Base-by-base conservation (phyloP, 2,797 vertebrate species). In the Erethizon dorsatum region DNA sequence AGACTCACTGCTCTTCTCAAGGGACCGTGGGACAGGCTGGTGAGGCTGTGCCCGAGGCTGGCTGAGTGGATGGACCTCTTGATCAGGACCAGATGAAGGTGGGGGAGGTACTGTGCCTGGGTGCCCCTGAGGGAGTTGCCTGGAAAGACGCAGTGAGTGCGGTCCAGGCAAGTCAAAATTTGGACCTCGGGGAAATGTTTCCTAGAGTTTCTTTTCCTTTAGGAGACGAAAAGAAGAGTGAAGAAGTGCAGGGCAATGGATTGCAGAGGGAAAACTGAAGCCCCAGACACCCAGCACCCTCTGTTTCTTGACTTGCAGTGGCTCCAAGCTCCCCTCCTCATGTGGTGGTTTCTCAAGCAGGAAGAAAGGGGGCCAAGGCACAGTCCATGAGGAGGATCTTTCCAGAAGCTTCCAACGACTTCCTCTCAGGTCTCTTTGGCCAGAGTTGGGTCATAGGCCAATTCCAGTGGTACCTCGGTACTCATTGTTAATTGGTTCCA, bases 131-230 rank as follows among this genome's bases (percentile, higher is more conserved):
- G 37, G 41, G 90, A 73, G 9, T 4, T 67, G 91, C n/a, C 90
- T 57, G 41, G 28, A 91, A 90, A 56, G 33, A n/a, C 80, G 37
- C 41, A 28, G 10, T 13, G 41, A 45, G 41, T 28, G 73, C 15
- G 45, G 73, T 13, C 45, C 73, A 77, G 47, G 47, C 28, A 52
- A 33, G 47, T 15, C 50, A 33, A 52, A 54, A 11, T 8, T 8
- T 20, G 17, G 77, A 31, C 83, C 63, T 45, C 50, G 26, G 15
- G 50, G 45, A 65, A 86, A 63, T 20, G 54, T 93, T 86, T 78
- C 57, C 47, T 71, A 71, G 33, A 75, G 33, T 57, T 78, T 83
- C 33, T 89, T 89, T 86, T 77, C n/a, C 92, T 67, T 91, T 22
- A 83, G n/a, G 33, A 85, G 82, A 67, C 63, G 57, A 69, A 57